These are phyloP conservation scores for Pristionchus fissidentatus DNA, from an alignment of 2,888 invertebrate genomes.

Conservation along the genomic window DNA sequence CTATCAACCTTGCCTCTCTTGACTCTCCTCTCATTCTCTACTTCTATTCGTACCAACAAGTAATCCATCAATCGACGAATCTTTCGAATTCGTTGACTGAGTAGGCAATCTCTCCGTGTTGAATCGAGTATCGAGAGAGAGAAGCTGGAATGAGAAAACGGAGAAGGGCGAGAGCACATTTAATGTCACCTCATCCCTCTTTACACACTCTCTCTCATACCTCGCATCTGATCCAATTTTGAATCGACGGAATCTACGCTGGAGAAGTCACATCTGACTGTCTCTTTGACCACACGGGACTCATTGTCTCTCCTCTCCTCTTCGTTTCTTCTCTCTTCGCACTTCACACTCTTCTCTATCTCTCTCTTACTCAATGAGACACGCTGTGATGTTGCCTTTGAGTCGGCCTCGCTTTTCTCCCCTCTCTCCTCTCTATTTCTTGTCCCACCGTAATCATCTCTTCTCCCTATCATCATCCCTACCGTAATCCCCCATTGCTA, in stretches of 20 bases:
- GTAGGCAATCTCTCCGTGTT: neutral
- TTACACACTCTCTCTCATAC: slow-evolving; percentile 6
- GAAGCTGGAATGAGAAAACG: slow-evolving; percentile 7
- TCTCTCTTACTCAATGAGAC: slow-evolving; percentile 41
- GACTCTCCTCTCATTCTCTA: slow-evolving; percentile 13
- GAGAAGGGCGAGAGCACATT: slow-evolving; percentile 28
- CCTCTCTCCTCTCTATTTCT: slow-evolving; percentile 7
- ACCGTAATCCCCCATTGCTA: neutral
- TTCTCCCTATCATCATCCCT: neutral
- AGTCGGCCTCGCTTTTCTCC: slow-evolving; percentile 15
- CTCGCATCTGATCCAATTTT: slow-evolving; percentile 4
- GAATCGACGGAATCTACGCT: slow-evolving; percentile 20
- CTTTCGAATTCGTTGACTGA: neutral
- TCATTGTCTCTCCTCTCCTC: slow-evolving; percentile 24
- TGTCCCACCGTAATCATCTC: neutral
- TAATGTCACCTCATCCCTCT: slow-evolving; percentile 33
- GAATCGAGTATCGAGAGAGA: slow-evolving; percentile 9
- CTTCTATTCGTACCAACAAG: neutral
- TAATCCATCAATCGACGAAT: neutral
- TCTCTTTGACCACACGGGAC: slow-evolving; percentile 48
- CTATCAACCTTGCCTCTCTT: slow-evolving; percentile 36
- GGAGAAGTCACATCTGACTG: slow-evolving; percentile 6
- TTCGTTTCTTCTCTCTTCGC: slow-evolving; percentile 29
- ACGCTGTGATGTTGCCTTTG: slow-evolving; percentile 45
- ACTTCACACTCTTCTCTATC: slow-evolving; percentile 34